These are phyloP conservation scores for Climacteris rufus DNA, from an alignment of 2,113 vertebrate species.

Conservation along the genomic window DNA sequence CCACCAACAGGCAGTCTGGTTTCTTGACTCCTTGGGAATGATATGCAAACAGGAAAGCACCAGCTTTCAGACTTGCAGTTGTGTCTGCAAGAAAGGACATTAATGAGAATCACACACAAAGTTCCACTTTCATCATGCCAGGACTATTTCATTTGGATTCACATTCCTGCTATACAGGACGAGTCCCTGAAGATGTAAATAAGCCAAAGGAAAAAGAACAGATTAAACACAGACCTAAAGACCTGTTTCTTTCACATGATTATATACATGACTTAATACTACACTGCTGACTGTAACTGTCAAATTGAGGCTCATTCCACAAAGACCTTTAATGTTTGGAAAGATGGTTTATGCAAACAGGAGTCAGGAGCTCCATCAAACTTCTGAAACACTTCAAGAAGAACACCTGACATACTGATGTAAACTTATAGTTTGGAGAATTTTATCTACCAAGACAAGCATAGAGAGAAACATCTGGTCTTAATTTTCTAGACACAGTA, in stretches of 20 bases:
- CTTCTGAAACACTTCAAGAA: background rate
- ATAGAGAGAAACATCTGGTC: background rate
- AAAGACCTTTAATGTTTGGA: background rate
- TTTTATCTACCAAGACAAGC: rapidly evolving
- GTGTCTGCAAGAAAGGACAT: background rate
- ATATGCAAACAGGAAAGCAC: background rate
- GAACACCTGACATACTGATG: background rate
- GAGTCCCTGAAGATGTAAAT: background rate
- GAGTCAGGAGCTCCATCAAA: background rate
- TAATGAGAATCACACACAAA: background rate
- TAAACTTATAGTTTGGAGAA: background rate
- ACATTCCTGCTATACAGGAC: background rate
- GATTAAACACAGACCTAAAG: background rate
- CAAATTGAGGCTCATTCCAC: background rate
- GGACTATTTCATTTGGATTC: background rate
- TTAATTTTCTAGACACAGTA: background rate
- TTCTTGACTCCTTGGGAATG: background rate
- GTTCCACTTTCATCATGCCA: background rate
- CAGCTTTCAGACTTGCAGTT: background rate
- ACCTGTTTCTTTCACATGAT: background rate
- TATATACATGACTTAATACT: background rate
- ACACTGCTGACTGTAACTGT: background rate
- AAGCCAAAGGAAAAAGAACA: background rate
- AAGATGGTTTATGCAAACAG: background rate
- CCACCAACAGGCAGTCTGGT: background rate